phyloP scores from a whole-genome alignment of 2,888 invertebrate species.

The Tipula vernalis region DNA sequence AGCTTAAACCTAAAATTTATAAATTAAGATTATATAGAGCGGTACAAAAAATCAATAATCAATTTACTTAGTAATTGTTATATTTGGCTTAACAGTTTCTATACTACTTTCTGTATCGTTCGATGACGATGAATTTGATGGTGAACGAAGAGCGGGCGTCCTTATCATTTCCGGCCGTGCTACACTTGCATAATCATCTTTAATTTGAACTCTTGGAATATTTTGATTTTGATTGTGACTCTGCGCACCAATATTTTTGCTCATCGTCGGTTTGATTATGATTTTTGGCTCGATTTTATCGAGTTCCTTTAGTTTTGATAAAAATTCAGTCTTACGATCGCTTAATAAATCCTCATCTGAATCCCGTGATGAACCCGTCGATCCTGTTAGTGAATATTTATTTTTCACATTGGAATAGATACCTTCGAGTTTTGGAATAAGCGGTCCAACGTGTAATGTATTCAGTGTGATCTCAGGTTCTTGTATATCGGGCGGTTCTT shows the following conservation, averaged over 20 bases:
- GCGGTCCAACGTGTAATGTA: constrained; percentile 42
- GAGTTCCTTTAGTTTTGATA: background rate
- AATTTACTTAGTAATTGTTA: constrained; percentile 6
- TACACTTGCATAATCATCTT: constrained; percentile 13
- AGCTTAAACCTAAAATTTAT: background rate
- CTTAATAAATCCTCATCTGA: background rate
- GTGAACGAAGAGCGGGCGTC: background rate
- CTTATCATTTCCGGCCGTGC: constrained; percentile 11
- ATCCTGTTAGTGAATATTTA: background rate
- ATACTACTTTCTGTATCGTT: constrained; percentile 26
- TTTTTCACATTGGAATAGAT: constrained; percentile 18
- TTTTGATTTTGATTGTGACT: constrained; percentile 14
- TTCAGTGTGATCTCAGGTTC: constrained; percentile 41
- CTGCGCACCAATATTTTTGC: background rate
- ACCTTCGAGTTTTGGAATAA: constrained; percentile 34
- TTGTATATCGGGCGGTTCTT: constrained; percentile 36
- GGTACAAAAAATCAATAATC: background rate
- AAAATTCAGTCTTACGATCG: constrained; percentile 1
- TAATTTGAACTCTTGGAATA: constrained; percentile 15
- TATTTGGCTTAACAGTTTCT: constrained; percentile 33
- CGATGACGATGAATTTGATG: constrained; percentile 21
- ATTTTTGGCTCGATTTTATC: constrained; percentile 14
- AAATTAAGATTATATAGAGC: background rate
- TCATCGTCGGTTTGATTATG: constrained; percentile 15
- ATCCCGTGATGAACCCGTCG: constrained; percentile 11